These are phyloP conservation scores for Chrysotoxum bicinctum DNA, from an alignment of 2,888 invertebrate genomes.

Conservation along the genomic window DNA sequence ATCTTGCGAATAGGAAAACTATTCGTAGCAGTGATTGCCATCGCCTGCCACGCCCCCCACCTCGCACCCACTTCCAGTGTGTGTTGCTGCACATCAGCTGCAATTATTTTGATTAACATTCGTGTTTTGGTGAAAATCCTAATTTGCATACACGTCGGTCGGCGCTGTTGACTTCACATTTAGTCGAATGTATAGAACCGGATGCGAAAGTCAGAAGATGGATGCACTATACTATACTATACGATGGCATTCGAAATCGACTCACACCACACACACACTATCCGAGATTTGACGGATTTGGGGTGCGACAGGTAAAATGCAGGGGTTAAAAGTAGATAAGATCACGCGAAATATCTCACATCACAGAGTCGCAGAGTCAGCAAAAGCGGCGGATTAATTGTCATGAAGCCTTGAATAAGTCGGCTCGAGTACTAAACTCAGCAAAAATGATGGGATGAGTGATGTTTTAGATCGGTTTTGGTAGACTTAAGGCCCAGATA, in stretches of 20 bases:
- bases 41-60: conserved; percentile 65
- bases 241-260: conserved; percentile 38
- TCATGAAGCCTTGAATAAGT: conserved; percentile 23
- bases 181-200: conserved; percentile 11
- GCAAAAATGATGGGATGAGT: conserved; percentile 1
- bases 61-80: conserved; percentile 27
- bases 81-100: conserved; percentile 36
- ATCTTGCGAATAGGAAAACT: not conserved
- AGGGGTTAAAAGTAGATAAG: conserved; percentile 61
- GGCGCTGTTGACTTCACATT: not conserved
- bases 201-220: conserved; percentile 41
- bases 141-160: conserved; percentile 57
- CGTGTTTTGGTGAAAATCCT: conserved; percentile 67
- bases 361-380: not conserved
- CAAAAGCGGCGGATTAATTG: conserved; percentile 37
- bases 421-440: not conserved
- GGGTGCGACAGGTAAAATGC: conserved; percentile 41
- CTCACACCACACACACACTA: conserved; percentile 15
- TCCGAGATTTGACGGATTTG: conserved; percentile 51
- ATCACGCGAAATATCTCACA: conserved; percentile 57
- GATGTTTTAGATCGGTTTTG: conserved; percentile 9
- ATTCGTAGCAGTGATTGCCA: conserved; percentile 68
- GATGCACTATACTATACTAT: conserved; percentile 29
- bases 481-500: conserved; percentile 40
- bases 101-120: conserved; percentile 72